These are phyloP conservation scores for Monodelphis domestica DNA, from an alignment of 2,797 vertebrate genomes.

Conservation along the genomic window DNA sequence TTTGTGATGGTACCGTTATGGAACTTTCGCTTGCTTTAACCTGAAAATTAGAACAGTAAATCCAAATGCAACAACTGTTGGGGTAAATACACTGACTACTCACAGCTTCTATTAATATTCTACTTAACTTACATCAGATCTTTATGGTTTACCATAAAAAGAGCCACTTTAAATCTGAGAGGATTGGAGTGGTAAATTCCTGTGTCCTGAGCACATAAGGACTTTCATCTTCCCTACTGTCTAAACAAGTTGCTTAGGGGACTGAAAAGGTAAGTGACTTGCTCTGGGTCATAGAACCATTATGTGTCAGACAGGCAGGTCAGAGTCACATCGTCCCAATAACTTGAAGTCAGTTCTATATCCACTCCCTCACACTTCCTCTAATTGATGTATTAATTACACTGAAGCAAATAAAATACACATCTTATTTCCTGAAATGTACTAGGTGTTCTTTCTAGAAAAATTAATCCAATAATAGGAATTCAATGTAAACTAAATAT, in stretches of 20 bases:
- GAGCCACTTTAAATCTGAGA: slow-evolving; percentile 31
- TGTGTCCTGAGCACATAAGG: background rate
- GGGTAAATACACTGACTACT: slow-evolving; percentile 38
- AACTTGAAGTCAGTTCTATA: background rate
- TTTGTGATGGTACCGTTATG: slow-evolving; percentile 31
- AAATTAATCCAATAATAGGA: slow-evolving; percentile 29
- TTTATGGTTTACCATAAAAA: slow-evolving; percentile 42
- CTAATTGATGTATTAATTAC: background rate
- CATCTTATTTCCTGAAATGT: slow-evolving; percentile 34
- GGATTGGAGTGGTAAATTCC: background rate
- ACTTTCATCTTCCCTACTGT: background rate
- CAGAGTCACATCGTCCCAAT: background rate
- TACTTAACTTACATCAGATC: background rate
- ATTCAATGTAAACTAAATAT: slow-evolving; percentile 27
- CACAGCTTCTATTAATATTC: slow-evolving; percentile 38
- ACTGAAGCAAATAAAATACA: slow-evolving; percentile 47
- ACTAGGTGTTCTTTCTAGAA: background rate
- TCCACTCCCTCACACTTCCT: background rate
- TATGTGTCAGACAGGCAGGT: background rate
- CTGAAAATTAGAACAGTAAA: slow-evolving; percentile 36
- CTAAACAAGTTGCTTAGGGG: background rate
- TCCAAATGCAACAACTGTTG: slow-evolving; percentile 48
- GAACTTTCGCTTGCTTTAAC: slow-evolving; percentile 39
- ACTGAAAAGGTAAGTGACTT: background rate
- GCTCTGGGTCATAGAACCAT: background rate